Conservation (phyloP, 2,113 vertebrate species). For the Prinia subflava region DNA sequence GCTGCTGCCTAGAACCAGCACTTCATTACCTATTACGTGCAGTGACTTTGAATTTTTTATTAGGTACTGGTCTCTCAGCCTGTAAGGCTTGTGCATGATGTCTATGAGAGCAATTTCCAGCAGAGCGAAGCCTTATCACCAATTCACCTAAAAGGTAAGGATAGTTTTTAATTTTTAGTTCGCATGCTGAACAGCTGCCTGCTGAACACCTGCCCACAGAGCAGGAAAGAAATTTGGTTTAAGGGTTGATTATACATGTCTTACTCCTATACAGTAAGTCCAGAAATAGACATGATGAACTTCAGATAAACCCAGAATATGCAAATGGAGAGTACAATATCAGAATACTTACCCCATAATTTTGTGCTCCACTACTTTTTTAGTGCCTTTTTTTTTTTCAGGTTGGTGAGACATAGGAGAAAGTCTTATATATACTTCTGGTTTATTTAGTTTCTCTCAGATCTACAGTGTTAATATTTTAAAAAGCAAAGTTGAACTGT, state of each 20-base stretch:
- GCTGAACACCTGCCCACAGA: conserved; percentile 17
- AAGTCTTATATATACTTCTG: not conserved
- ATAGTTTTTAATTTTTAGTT: conserved; percentile 40
- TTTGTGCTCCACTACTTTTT: not conserved
- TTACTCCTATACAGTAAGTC: not conserved
- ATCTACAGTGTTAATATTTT: not conserved
- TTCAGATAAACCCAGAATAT: conserved; percentile 11
- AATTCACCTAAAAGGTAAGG: conserved; percentile 61
- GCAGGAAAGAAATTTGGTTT: conserved; percentile 34
- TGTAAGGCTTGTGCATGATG: conserved; percentile 56
- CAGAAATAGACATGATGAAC: not conserved
- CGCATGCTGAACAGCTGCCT: conserved; percentile 38
- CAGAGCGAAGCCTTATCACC: conserved; percentile 53
- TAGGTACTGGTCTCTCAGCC: conserved; percentile 55
- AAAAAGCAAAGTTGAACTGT: not conserved
- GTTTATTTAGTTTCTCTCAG: not conserved
- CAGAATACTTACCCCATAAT: not conserved
- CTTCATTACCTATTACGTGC: conserved; percentile 64
- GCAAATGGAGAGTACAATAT: not conserved
- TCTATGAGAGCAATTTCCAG: conserved; percentile 39
- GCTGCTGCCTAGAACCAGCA: conserved; percentile 59
- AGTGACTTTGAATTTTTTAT: conserved; percentile 62
- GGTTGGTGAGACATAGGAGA: not conserved
- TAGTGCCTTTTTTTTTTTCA: not conserved
- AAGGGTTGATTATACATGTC: not conserved